Evolutionary conservation across 2,797 vertebrate species (phyloP).

Genomic region (Scolopax bukidnonensis): DNA sequence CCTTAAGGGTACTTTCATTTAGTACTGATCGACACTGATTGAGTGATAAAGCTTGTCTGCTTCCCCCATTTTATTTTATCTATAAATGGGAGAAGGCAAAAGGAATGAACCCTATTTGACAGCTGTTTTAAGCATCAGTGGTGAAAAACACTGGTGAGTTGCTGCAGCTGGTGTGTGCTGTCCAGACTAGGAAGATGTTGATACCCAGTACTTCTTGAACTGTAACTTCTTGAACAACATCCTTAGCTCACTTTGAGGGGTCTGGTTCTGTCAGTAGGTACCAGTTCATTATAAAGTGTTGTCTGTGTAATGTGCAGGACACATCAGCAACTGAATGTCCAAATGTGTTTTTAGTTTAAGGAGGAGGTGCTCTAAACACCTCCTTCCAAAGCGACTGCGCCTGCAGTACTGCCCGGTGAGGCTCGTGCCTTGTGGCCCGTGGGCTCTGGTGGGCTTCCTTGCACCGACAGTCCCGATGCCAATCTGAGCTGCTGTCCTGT

Average conservation of each 20-base stretch:
- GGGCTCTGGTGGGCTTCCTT: accelerated
- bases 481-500: not conserved
- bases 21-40: not conserved
- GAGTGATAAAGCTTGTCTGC: not conserved
- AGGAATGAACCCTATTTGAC: not conserved
- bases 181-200: not conserved
- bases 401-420: not conserved
- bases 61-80: not conserved
- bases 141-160: not conserved
- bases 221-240: not conserved
- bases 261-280: accelerated
- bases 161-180: not conserved
- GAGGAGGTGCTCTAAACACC: not conserved
- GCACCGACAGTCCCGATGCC: accelerated
- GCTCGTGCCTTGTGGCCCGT: accelerated
- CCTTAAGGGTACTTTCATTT: not conserved
- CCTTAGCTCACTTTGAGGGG: not conserved
- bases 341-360: not conserved
- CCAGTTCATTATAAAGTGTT: accelerated
- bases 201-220: accelerated
- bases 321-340: not conserved
- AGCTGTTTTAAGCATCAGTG: not conserved
- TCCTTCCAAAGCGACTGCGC: accelerated
- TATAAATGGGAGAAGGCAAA: not conserved
- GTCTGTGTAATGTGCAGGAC: accelerated